These are phyloP conservation scores for Otolemur crassicaudatus DNA, from an alignment of 2,797 vertebrate species.

Conservation along the genomic window DNA sequence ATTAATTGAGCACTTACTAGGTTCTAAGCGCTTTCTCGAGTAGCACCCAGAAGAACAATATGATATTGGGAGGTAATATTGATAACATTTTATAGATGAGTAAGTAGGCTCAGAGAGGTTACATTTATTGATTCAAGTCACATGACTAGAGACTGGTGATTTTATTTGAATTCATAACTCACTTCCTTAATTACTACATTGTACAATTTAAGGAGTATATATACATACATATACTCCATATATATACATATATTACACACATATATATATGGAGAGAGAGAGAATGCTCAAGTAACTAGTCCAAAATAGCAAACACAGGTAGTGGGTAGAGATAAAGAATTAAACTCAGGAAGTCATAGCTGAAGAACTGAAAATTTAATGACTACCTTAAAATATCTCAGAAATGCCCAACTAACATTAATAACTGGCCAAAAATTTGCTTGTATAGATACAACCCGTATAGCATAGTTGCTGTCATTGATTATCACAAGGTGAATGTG, in stretches of 20 bases:
- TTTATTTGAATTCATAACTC: slow-evolving; percentile 26
- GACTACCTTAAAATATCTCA: neutral
- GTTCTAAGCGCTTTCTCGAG: neutral
- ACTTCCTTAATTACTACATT: neutral
- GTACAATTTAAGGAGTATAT: neutral
- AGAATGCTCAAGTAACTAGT: neutral
- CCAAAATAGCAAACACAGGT: neutral
- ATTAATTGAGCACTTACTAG: slow-evolving; percentile 3
- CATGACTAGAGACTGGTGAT: slow-evolving; percentile 25
- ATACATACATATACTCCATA: neutral
- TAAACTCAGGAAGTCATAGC: neutral
- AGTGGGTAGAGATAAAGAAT: neutral
- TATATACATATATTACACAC: too few species aligned
- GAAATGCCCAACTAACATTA: neutral
- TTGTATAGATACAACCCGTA: neutral
- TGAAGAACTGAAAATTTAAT: slow-evolving; percentile 13
- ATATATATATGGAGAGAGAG: too few species aligned
- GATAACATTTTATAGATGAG: slow-evolving; percentile 39
- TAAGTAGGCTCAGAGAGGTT: slow-evolving; percentile 17
- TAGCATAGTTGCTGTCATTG: neutral
- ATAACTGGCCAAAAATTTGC: neutral
- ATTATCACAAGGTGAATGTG: neutral
- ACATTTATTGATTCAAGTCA: neutral
- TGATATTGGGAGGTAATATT: neutral
- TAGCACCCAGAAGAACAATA: neutral